These are phyloP conservation scores for Anguilla japonica DNA, from an alignment of 2,113 vertebrate genomes.

Conservation along the genomic window DNA sequence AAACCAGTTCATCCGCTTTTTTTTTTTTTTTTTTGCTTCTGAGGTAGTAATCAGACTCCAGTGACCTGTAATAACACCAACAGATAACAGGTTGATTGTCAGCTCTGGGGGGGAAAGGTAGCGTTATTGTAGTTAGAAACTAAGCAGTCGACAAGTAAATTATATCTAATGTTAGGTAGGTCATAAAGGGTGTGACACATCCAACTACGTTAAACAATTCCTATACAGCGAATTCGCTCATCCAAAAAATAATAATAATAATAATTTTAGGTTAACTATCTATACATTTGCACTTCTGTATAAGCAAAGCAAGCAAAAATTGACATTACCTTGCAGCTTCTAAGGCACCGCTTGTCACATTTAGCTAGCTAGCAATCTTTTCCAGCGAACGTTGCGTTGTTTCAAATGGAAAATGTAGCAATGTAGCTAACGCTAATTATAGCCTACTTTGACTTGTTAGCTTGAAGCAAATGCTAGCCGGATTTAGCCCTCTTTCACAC, in stretches of 20 bases:
- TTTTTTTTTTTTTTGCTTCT: slow-evolving; percentile 32
- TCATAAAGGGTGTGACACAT: slow-evolving; percentile 18
- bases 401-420: slow-evolving; percentile 10
- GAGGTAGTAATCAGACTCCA: slow-evolving; percentile 47
- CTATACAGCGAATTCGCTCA: not conserved
- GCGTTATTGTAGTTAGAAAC: not conserved
- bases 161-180: not conserved
- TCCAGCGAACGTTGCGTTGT: not conserved
- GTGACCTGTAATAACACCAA: slow-evolving; percentile 37
- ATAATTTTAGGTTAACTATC: not conserved
- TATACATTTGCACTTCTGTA: not conserved
- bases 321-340: not conserved
- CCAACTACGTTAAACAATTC: not conserved
- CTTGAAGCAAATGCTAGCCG: too few species aligned
- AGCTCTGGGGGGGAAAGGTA: not conserved
- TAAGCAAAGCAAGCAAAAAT: not conserved
- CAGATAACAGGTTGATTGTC: not conserved
- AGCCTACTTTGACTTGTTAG: not conserved
- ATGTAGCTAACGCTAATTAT: not conserved
- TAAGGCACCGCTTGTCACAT: not conserved
- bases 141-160: not conserved
- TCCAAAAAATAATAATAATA: not conserved
- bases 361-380: not conserved
- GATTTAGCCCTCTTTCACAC: not conserved
- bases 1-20: slow-evolving; percentile 57